phyloP scores from a whole-genome alignment of 2,888 invertebrate species.

The Apocheima hispidaria region DNA sequence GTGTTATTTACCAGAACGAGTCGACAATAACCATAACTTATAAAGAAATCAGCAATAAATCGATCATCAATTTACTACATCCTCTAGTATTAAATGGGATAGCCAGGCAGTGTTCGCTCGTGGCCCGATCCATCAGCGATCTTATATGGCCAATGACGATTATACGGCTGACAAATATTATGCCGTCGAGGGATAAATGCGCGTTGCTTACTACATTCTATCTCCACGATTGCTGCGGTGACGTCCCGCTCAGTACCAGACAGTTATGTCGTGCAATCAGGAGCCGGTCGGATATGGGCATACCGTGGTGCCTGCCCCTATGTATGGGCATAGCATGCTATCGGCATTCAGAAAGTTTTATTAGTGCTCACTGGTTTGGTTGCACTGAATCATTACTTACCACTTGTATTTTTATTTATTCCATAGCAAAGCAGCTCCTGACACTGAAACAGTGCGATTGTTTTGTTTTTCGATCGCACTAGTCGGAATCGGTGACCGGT shows the following conservation, averaged over 20 bases:
- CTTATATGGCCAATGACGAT: slow-evolving; percentile 24
- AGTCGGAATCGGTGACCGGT: too few species aligned
- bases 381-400: background rate
- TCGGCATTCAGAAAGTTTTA: slow-evolving; percentile 4
- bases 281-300: slow-evolving; percentile 17
- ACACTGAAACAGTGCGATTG: too few species aligned
- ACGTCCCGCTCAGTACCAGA: slow-evolving; percentile 18
- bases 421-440: too few species aligned
- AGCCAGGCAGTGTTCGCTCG: slow-evolving; percentile 5
- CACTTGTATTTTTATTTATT: too few species aligned
- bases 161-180: slow-evolving; percentile 26
- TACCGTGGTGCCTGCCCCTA: slow-evolving; percentile 1
- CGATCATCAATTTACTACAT: background rate
- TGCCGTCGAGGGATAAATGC: slow-evolving; percentile 22
- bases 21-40: slow-evolving; percentile 12
- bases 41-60: slow-evolving; percentile 24
- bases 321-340: background rate
- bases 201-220: slow-evolving; percentile 2
- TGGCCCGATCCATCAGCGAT: slow-evolving; percentile 18
- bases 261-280: slow-evolving; percentile 31
- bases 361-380: background rate
- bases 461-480: too few species aligned
- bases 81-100: background rate
- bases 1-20: slow-evolving; percentile 6
- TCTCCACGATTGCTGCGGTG: slow-evolving; percentile 25